Percentiles rank a stretch among this genome's conserved stretches.
Evolutionary conservation across 1,140 invertebrate species (phyloP).

Genomic region (Drosophila suzukii): DNA sequence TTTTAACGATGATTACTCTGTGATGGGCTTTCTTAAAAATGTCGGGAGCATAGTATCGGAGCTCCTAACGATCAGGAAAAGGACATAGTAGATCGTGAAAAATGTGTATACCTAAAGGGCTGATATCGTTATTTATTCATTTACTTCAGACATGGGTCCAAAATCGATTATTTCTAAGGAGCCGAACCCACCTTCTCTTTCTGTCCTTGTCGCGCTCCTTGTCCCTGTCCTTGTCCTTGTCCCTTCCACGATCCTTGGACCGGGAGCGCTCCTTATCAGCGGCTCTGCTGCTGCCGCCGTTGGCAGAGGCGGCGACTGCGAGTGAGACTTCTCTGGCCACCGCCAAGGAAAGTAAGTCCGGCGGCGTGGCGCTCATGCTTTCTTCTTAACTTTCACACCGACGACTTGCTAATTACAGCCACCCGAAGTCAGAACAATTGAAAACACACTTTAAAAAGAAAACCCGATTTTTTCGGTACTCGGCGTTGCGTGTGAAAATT

Average conservation of each 20-base stretch:
- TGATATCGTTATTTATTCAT: no score
- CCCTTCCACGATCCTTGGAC: slow-evolving; percentile 79
- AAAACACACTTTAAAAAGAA: background rate
- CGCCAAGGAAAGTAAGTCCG: slow-evolving; percentile 39
- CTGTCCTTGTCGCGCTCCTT: slow-evolving; percentile 85
- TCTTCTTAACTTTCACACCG: background rate
- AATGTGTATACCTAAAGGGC: no score
- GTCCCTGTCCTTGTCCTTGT: slow-evolving; percentile 85
- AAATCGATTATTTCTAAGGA: background rate
- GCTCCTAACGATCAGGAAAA: no score
- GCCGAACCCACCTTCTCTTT: slow-evolving; percentile 65
- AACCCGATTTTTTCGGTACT: slow-evolving; percentile 27
- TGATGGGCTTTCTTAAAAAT: no score
- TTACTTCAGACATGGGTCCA: no score
- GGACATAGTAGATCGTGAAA: no score
- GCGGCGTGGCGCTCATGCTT: slow-evolving; percentile 71
- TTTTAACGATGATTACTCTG: no score
- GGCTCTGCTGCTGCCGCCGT: slow-evolving; percentile 39
- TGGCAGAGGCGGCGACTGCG: slow-evolving; percentile 27
- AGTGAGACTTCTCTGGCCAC: slow-evolving; percentile 47
- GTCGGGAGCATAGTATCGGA: no score
- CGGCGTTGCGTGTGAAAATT: slow-evolving; percentile 42
- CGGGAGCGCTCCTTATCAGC: slow-evolving; percentile 70
- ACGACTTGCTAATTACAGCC: background rate
- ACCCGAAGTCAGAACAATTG: background rate